Conservation (phyloP, 2,888 invertebrate genomes). For the Caenorhabditis sulstoni region DNA sequence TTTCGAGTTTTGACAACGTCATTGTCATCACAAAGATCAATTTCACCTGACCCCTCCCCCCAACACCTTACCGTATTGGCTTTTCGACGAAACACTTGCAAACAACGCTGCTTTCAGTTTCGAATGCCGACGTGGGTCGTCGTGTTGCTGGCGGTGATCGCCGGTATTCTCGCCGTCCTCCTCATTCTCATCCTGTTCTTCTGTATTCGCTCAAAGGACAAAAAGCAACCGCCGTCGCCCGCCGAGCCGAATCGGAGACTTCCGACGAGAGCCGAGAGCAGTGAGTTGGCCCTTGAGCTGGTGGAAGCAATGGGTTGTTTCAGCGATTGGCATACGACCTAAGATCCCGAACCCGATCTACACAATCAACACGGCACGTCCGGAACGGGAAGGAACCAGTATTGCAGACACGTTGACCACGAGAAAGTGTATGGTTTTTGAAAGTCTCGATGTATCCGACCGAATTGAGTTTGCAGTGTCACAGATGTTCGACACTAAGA, state of each 20-base stretch:
- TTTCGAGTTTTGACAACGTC: slow-evolving; percentile 11
- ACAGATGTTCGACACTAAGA: slow-evolving; percentile 66
- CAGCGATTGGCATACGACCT: slow-evolving; percentile 61
- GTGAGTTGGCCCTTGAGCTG: slow-evolving; percentile 31
- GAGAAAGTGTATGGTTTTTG: slow-evolving; percentile 55
- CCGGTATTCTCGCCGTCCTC: slow-evolving; percentile 59
- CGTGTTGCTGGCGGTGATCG: slow-evolving; percentile 59
- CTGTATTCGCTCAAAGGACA: slow-evolving; percentile 54
- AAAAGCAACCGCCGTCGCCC: slow-evolving; percentile 58
- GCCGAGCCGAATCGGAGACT: slow-evolving; percentile 53
- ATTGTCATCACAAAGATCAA: slow-evolving; percentile 13
- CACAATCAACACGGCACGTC: slow-evolving; percentile 57
- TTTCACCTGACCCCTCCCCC: background rate
- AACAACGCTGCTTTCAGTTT: slow-evolving; percentile 44
- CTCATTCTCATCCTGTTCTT: slow-evolving; percentile 57
- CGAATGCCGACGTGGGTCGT: slow-evolving; percentile 64
- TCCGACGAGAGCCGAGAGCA: slow-evolving; percentile 53
- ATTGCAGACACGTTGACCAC: slow-evolving; percentile 64
- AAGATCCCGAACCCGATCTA: slow-evolving; percentile 68
- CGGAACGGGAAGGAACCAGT: slow-evolving; percentile 57
- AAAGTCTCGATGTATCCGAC: background rate
- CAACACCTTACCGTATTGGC: too few relatives aligned
- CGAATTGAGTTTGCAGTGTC: slow-evolving; percentile 67
- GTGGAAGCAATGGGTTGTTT: background rate
- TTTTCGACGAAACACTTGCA: too few relatives aligned